phyloP scores from a whole-genome alignment of 2,888 invertebrate species.

The Bimastos eiseni region DNA sequence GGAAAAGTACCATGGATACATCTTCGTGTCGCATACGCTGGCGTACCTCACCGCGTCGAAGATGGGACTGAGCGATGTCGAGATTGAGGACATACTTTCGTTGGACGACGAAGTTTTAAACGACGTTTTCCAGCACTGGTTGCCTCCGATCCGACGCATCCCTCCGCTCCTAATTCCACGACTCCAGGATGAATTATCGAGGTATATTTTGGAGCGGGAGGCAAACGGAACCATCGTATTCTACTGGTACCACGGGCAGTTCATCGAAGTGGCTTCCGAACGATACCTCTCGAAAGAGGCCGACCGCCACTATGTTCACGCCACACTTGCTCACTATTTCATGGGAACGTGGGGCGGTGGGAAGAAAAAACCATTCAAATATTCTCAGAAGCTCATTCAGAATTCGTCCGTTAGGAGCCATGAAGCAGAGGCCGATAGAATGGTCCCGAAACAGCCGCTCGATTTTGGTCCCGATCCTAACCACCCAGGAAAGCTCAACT shows the following conservation, averaged over 20 bases:
- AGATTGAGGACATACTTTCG: conserved; percentile 47
- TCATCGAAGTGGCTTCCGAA: conserved; percentile 41
- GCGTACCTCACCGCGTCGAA: conserved; percentile 48
- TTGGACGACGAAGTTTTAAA: conserved; percentile 46
- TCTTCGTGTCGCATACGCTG: conserved; percentile 44
- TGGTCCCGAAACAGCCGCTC: conserved; percentile 54
- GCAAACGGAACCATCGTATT: conserved; percentile 46
- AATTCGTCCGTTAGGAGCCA: conserved; percentile 33
- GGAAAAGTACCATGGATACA: conserved; percentile 44
- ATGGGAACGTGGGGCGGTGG: conserved; percentile 53
- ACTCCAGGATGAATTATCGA: conserved; percentile 43
- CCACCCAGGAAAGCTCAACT: conserved; percentile 32
- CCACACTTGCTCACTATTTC: conserved; percentile 54
- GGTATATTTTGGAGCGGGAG: conserved; percentile 47
- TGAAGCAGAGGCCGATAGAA: conserved; percentile 48
- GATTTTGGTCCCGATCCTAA: conserved; percentile 29
- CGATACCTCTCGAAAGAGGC: conserved; percentile 41
- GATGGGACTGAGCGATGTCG: conserved; percentile 47
- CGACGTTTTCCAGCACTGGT: conserved; percentile 46
- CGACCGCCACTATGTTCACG: conserved; percentile 45
- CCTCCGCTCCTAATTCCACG: conserved; percentile 48
- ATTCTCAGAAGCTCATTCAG: conserved; percentile 28
- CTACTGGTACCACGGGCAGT: conserved; percentile 47
- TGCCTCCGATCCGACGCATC: conserved; percentile 52
- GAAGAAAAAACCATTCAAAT: conserved; percentile 50